phyloP scores from a whole-genome alignment of 2,113 vertebrate species.

The Planiliza haematocheilus region DNA sequence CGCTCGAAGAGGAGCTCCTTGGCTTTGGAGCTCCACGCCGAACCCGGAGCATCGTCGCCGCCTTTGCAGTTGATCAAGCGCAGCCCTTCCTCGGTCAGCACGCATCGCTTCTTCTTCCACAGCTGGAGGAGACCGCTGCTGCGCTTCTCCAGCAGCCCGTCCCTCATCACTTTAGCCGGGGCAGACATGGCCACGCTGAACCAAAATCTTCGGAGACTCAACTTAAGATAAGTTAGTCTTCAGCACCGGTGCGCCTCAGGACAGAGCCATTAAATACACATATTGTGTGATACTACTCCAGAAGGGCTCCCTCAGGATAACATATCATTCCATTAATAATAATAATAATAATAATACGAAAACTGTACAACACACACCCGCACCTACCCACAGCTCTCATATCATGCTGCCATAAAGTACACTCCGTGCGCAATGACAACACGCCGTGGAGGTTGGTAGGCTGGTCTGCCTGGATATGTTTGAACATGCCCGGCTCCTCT shows the following conservation, averaged over 20 bases:
- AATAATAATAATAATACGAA: too few relatives aligned
- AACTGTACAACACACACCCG: too few relatives aligned
- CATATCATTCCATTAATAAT: not conserved
- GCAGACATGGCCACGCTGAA: conserved; percentile 79
- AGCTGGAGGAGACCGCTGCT: conserved; percentile 94
- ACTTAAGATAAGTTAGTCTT: not conserved
- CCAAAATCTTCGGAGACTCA: not conserved
- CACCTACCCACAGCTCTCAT: too few relatives aligned
- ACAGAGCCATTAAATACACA: conserved; percentile 22
- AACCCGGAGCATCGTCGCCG: conserved; percentile 42
- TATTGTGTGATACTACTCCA: not conserved
- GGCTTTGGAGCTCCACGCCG: conserved; percentile 77
- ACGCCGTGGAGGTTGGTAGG: conserved; percentile 9
- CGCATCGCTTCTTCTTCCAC: conserved; percentile 94
- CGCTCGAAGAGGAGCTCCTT: conserved; percentile 91
- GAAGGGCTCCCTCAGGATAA: not conserved
- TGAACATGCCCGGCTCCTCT: conserved; percentile 84
- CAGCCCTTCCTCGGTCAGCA: conserved; percentile 91
- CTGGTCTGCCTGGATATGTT: conserved; percentile 83
- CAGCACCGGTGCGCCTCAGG: not conserved
- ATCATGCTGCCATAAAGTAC: too few relatives aligned
- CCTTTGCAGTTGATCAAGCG: conserved; percentile 80
- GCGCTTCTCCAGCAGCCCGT: conserved; percentile 93
- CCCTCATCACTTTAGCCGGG: conserved; percentile 84
- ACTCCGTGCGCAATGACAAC: conserved; percentile 14